These are phyloP conservation scores for Brevimyrus niger DNA, from an alignment of 2,113 vertebrate species.

Conservation along the genomic window DNA sequence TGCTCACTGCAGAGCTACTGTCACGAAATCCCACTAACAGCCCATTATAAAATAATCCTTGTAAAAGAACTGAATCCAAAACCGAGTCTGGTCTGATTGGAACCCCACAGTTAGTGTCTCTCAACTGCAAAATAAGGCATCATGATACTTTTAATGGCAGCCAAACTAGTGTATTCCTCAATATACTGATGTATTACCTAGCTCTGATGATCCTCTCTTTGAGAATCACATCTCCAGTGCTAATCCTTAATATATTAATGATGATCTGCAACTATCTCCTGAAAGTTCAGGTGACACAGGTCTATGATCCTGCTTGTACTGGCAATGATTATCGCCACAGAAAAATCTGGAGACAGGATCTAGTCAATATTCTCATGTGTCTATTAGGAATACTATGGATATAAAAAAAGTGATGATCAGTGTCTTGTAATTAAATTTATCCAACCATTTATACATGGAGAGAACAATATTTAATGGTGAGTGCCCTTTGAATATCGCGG, in stretches of 20 bases:
- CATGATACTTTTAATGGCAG: background rate
- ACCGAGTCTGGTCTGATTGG: background rate
- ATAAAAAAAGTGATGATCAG: background rate
- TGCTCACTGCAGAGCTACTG: background rate
- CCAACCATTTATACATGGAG: background rate
- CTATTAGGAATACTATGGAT: background rate
- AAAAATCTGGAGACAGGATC: background rate
- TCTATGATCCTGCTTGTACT: background rate
- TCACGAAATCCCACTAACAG: slow-evolving; percentile 7
- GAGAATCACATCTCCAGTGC: background rate
- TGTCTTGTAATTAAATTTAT: background rate
- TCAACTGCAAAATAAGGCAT: background rate
- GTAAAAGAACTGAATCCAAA: background rate
- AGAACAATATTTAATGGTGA: background rate
- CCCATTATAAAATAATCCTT: slow-evolving; percentile 8
- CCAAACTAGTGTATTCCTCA: background rate
- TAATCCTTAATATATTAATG: background rate
- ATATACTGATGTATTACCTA: background rate
- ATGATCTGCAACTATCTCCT: background rate
- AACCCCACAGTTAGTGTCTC: background rate
- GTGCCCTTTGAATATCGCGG: background rate
- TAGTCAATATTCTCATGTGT: background rate
- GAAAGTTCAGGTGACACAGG: background rate
- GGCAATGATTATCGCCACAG: background rate
- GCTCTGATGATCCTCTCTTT: background rate